A percentile compares a stretch with the other conserved stretches of the same genome.
These are phyloP conservation scores for Papilio aristodemus DNA, from an alignment of 1,140 invertebrate species.

Conservation along the genomic window DNA sequence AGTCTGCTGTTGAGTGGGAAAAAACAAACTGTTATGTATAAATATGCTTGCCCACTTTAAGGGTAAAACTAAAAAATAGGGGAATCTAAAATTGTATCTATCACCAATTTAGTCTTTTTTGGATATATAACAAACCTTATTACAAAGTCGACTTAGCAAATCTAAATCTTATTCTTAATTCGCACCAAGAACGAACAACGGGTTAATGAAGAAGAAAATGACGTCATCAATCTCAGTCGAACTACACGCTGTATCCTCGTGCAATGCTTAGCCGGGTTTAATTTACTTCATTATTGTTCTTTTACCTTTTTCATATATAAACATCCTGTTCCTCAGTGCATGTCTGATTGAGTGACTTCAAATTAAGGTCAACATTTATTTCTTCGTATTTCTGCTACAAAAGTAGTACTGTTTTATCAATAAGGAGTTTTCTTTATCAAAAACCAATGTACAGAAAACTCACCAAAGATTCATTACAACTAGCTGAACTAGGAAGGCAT, in stretches of 20 bases:
- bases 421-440: too few species aligned
- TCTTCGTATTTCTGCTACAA: too few species aligned
- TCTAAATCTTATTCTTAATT: constrained; percentile 8
- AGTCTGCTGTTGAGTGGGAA: too few species aligned
- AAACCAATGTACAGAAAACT: too few species aligned
- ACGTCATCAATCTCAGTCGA: constrained; percentile 75
- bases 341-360: constrained; percentile 15
- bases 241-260: constrained; percentile 63
- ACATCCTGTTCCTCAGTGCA: constrained; percentile 35
- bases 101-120: not conserved
- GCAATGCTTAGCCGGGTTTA: constrained; percentile 49
- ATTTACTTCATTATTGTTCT: constrained; percentile 70
- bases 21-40: too few species aligned
- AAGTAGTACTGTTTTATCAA: too few species aligned
- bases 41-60: too few species aligned
- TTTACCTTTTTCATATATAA: constrained; percentile 36
- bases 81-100: too few species aligned
- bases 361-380: too few species aligned
- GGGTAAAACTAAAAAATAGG: too few species aligned
- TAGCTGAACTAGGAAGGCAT: too few species aligned
- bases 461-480: too few species aligned
- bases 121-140: not conserved
- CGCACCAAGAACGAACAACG: constrained; percentile 54
- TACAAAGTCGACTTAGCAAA: not conserved
- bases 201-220: constrained; percentile 77